A percentile compares a stretch with the other conserved stretches of the same genome.
These are phyloP conservation scores for Ambastaia sidthimunki DNA, from an alignment of 2,797 vertebrate species.

Conservation along the genomic window DNA sequence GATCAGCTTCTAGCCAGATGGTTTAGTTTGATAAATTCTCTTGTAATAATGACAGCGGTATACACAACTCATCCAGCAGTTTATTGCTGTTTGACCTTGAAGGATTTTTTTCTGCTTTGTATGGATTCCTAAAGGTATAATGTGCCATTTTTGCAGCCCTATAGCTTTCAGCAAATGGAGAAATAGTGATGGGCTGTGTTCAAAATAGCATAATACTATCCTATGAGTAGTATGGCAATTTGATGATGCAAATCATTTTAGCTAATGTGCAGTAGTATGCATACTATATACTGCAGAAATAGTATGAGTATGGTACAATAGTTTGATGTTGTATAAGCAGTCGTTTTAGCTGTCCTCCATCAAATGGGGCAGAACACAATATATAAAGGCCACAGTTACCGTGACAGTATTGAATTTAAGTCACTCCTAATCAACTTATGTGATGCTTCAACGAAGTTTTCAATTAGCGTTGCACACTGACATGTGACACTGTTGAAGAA, in stretches of 20 bases:
- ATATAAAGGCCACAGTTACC: constrained; percentile 26
- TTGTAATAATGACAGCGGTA: neutral
- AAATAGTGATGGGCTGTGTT: neutral
- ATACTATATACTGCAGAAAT: neutral
- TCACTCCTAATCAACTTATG: constrained; percentile 36
- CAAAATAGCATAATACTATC: neutral
- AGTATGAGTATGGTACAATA: neutral
- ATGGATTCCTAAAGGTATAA: neutral
- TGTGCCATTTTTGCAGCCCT: neutral
- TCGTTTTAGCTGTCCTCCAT: constrained; percentile 16
- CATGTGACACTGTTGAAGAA: constrained; percentile 27
- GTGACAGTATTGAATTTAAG: constrained; percentile 33
- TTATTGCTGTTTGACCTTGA: neutral
- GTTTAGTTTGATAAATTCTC: neutral
- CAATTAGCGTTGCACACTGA: constrained; percentile 32
- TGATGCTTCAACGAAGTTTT: constrained; percentile 36
- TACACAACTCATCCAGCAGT: neutral
- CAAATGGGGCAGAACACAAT: constrained; percentile 17
- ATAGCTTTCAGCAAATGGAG: neutral
- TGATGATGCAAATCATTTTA: no score
- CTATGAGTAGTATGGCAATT: no score
- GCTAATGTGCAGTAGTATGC: no score
- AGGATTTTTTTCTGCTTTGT: neutral
- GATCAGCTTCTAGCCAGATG: constrained; percentile 5
- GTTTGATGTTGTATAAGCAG: neutral